Evolutionary conservation across 2,888 invertebrate species (phyloP), one percentile per base, ranked within the genome.

Genomic region (Drosophila mettleri): DNA sequence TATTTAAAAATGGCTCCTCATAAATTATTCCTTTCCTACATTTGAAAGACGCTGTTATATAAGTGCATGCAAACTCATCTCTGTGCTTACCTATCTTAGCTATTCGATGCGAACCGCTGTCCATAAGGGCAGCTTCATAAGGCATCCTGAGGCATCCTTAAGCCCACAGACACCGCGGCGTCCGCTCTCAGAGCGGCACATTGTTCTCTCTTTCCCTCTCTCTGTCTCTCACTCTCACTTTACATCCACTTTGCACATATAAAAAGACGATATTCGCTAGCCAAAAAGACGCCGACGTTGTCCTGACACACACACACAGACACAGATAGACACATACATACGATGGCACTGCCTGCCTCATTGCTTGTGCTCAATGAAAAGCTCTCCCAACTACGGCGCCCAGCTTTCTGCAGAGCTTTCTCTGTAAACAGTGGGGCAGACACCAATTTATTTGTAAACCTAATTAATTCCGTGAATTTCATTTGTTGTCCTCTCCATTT

Each of bases 341-440:
- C 34, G 57, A 46, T 41, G 74, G 57, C 43, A 55, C 58, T 80
- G 70, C 77, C 83, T 69, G 66, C 69, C 72, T 55, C 78, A 84
- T 76, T 72, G 62, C 72, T 69, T 51, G 66, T 77, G 77, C 74
- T 86, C 86, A 86, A 83, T 86, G 86, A 82, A 86, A 82, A 86
- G 86, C 82, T 82, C 45, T 14, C 24, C 6, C 39, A 49, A 36
- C 27, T 51, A 52, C 20, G 54, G 48, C 62, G 66, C 65, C 4
- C 18, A 74, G 67, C 72, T 83, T 72, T 72, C 60, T 51, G 57
- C 24, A 16, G 8, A 80, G 84, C 86, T 83, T 69, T 53, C 6
- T 7, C 31, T 9, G 33, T 24, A 29, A 45, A 48, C 74, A 36
- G 38, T 59, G 58, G 66, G n/a, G n/a, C n/a, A n/a, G n/a, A n/a